Evolutionary conservation across 1,140 invertebrate genomes (phyloP), one percentile per base, ranked within the genome.

Genomic region (Formica selysi): DNA sequence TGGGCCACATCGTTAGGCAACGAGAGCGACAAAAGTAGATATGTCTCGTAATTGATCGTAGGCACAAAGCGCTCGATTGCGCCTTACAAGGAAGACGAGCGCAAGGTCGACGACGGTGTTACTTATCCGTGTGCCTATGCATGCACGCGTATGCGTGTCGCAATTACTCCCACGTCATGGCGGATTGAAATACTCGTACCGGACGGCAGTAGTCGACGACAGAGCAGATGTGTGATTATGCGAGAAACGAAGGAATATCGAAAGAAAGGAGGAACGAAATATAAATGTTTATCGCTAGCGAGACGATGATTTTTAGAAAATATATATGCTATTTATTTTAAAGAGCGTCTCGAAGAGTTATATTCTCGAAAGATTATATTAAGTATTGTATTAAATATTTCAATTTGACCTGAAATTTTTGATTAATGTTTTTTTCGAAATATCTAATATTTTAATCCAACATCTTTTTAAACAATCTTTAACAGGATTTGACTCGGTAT

Each of bases 151-250:
- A 54, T 71, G 73, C 59, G 70, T 90, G 88, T 90, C 85, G 89
- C 89, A 90, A 90, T 90, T 90, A 90, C 89, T 90, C 89, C 89
- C 88, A 90, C 89, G 88, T 89, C 83, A 70, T 59, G 44, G 79
- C 51, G 74, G 70, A 89, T 89, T 89, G 76, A 89, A 89, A 89
- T 89, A 87, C 29, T 51, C 59, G 81, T 64, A 54, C 51, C 70
- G 22, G 68, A 68, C 86, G 41, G 48, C 83, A 54, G 62, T 76
- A 70, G 87, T 81, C 67, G 16, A 19, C 57, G 44, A 61, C 22
- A 19, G 32, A 54, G 6, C 26, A 11, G 29, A 70, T 62, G 68
- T 26, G 36, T 32, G 38, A 71, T 57, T 59, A 44, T 51, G 67
- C 26, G 78, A 57, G 65, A 59, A 80, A 73, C 67, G 8, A 36